Base-by-base conservation (phyloP, 2,113 vertebrate genomes). In the Elgaria multicarinata region DNA sequence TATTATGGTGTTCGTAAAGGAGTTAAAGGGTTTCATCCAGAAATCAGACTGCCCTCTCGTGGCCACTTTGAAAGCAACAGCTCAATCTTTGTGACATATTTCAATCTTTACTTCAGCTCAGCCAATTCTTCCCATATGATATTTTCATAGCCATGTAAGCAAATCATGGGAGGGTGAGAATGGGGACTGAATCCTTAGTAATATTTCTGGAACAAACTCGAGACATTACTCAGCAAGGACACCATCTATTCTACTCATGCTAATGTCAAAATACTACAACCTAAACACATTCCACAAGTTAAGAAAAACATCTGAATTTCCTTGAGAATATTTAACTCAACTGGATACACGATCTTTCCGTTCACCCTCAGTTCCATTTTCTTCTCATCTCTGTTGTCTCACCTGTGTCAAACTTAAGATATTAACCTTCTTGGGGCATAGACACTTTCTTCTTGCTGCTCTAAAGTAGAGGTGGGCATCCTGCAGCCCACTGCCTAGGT, bases 1-100 rank as follows among this genome's bases (percentile, higher is more conserved):
- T 0, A 58, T 26, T 18, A 62, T 69, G 26, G 0, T 7, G 62
- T 50, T 66, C 12, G 55, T 1, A 89, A 28, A 31, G 13, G 22
- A 64, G 26, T 33, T n/a, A 24, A 87, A 0, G 85, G 46, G 53
- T 42, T 80, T 81, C 77, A 44, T 22, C n/a, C 64, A 88, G 50
- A 92, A 86, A 87, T 92, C 83, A 87, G 72, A 91, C 83, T 91
- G 95, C 93, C 94, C 86, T 79, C 86, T 91, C 39, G 90, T 91
- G 90, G 62, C 33, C 42, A 69, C 36, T 55, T 24, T 42, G 83
- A 85, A 83, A 67, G 6, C 22, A 46, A 50, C 36, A 67, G 9
- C 53, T 66, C 55, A 81, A 12, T 28, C 72, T 74, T 62, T 85
- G n/a, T n/a, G 9, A 55, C 9, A 74, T 22, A 71, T 20, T 18